Base-by-base conservation (phyloP, 2,888 invertebrate species). In the Lumbricus terrestris region DNA sequence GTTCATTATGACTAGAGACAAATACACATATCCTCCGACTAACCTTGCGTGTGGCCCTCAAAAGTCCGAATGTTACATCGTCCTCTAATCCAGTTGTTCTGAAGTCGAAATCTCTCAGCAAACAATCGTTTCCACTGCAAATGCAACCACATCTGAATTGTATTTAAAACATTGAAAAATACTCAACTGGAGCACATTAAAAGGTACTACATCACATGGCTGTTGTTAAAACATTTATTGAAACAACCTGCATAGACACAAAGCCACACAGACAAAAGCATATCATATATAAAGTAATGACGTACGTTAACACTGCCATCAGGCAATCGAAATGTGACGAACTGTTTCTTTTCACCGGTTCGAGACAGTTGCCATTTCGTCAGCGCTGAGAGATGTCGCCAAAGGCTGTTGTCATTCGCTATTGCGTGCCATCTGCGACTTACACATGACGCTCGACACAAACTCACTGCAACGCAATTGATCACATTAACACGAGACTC, bases 11-110 rank as follows among this genome's bases (percentile, higher is more conserved):
- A 69, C 29, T n/a, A 4, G 6, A 11, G n/a, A 29, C 29, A 69
- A n/a, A 69, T 8, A 69, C 29, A 69, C 29, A 69, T 6, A 69
- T 69, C 4, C n/a, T n/a, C 6, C 29, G 20, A 89, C 91, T 89
- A 89, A 95, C 95, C 96, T 94, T 95, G 95, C 23, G 95, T 94
- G 93, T 96, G 96, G 42, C 96, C 96, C 93, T 95, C 95, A 93
- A 96, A 96, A 34, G 95, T 96, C 38, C 96, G 93, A 6, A 96
- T 95, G 90, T 95, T 95, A 93, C 95, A 96, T 90, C 95, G 93
- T 23, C 95, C 96, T 89, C 93, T 94, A 90, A 95, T 92, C 96
- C 96, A 96, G 92, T 96, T 96, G 88, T 95, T 94, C 89, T 95
- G 93, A 69, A 96, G 93, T 33, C 95, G 93, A 92, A 93, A 96